Conservation (phyloP, 2,888 invertebrate genomes). For the Diadromus collaris region DNA sequence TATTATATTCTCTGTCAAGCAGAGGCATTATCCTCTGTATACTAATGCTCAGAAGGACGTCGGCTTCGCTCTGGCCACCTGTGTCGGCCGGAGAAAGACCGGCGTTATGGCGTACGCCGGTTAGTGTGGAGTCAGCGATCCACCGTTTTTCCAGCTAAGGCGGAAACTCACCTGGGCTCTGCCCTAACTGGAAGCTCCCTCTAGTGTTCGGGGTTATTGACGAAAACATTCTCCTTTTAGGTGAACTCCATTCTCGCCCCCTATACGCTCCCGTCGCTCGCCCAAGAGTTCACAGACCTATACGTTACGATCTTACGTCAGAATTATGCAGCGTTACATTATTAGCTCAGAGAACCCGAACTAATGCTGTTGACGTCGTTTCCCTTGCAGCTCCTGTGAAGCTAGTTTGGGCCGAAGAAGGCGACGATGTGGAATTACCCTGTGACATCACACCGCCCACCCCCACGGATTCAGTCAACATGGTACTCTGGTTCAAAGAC, state of each 20-base stretch:
- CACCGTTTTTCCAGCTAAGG: neutral
- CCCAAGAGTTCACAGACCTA: neutral
- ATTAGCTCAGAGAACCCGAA: neutral
- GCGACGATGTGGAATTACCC: conserved; percentile 89
- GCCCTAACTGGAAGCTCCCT: neutral
- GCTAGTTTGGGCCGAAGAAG: conserved; percentile 89
- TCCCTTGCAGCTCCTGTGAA: conserved; percentile 84
- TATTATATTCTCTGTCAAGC: neutral
- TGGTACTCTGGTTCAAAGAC: conserved; percentile 96
- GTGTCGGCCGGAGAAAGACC: no score
- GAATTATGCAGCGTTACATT: neutral
- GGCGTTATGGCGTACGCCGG: no score
- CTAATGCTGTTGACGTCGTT: conserved; percentile 50
- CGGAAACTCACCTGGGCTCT: neutral
- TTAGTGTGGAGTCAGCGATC: no score
- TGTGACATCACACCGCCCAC: conserved; percentile 91
- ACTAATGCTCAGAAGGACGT: neutral
- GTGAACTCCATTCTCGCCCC: neutral
- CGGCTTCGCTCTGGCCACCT: no score
- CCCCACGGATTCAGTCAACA: conserved; percentile 87
- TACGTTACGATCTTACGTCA: neutral
- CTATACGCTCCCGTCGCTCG: neutral
- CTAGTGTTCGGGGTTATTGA: neutral
- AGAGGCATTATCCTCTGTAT: neutral
- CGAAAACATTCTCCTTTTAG: neutral